Evolutionary conservation across 2,113 vertebrate species (phyloP).

Genomic region (Phylloscopus whistleri): DNA sequence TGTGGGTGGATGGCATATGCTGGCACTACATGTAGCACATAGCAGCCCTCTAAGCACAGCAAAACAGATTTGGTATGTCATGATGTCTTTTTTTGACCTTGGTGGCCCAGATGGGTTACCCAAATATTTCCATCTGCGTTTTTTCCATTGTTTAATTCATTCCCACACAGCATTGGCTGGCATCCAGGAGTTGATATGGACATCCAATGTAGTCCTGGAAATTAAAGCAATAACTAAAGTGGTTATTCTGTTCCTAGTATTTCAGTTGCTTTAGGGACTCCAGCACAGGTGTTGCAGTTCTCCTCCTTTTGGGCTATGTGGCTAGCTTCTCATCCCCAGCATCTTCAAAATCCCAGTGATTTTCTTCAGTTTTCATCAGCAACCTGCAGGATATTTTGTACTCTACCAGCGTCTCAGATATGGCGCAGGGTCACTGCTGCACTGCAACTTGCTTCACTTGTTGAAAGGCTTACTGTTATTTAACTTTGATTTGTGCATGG

Average conservation of each 20-base stretch:
- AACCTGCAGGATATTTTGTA: not conserved
- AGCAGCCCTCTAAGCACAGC: not conserved
- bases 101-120: not conserved
- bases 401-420: not conserved
- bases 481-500: not conserved
- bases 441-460: not conserved
- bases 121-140: not conserved
- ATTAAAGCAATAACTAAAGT: not conserved
- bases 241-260: not conserved
- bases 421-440: not conserved
- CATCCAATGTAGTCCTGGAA: not conserved
- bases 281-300: not conserved
- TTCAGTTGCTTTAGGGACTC: not conserved
- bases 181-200: not conserved
- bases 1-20: slow-evolving; percentile 24
- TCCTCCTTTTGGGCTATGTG: not conserved
- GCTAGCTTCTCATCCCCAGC: not conserved
- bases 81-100: slow-evolving; percentile 11
- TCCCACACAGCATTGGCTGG: not conserved
- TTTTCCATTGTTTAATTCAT: not conserved
- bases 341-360: not conserved
- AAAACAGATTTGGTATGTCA: not conserved
- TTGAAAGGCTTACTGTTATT: not conserved
- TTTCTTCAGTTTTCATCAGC: not conserved
- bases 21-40: not conserved